phyloP scores from a whole-genome alignment of 2,888 invertebrate species.

The Sinelater perroti region DNA sequence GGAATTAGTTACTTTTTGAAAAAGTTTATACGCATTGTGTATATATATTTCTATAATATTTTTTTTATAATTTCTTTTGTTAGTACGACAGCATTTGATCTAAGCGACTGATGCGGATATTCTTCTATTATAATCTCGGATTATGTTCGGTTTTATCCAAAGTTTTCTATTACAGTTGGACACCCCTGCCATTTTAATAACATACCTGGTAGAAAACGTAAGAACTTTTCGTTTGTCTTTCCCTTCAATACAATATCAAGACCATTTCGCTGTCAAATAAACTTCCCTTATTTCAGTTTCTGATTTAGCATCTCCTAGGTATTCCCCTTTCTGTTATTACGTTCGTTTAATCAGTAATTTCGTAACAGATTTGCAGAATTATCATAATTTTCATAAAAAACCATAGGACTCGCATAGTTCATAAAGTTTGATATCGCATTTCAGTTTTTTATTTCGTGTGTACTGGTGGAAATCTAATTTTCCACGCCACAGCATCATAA shows the following conservation, averaged over 20 bases:
- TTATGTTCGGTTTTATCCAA: constrained; percentile 44
- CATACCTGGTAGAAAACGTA: constrained; percentile 43
- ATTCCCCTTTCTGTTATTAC: too few species aligned
- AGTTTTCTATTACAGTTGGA: constrained; percentile 42
- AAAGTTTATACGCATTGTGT: constrained; percentile 43
- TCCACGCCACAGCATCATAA: too few species aligned
- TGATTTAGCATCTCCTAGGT: too few species aligned
- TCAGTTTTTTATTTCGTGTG: too few species aligned
- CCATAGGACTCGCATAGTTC: too few species aligned
- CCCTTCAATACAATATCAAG: constrained; percentile 42
- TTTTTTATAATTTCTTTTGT: constrained; percentile 40
- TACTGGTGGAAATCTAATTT: too few species aligned
- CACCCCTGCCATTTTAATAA: constrained; percentile 41
- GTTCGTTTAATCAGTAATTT: too few species aligned
- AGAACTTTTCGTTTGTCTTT: constrained; percentile 42
- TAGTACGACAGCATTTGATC: constrained; percentile 45
- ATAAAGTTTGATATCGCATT: too few species aligned
- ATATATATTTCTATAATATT: constrained; percentile 40
- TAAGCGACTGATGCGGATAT: constrained; percentile 43
- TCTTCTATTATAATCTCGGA: constrained; percentile 42
- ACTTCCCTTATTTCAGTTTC: constrained; percentile 44
- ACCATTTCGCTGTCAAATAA: too few species aligned
- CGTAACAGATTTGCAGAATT: too few species aligned
- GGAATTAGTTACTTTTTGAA: constrained; percentile 42
- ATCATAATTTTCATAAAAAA: too few species aligned